Evolutionary conservation across 2,797 vertebrate genomes (phyloP), one percentile per base, ranked within the genome.

Genomic region (Phalloptychus januarius): DNA sequence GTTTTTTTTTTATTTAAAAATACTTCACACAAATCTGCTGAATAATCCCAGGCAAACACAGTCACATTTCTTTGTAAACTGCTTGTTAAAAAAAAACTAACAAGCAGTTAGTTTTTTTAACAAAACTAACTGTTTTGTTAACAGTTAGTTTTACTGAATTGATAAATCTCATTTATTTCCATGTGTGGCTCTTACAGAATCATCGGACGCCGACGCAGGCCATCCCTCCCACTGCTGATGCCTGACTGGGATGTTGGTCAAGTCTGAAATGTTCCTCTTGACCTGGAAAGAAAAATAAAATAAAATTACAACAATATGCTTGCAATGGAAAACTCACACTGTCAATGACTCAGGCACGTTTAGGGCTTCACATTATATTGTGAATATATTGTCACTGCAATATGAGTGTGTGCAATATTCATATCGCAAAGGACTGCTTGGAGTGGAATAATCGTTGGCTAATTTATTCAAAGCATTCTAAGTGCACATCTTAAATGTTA

Each of bases 181-280:
- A 76, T 76, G 40, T 80, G 54, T 72, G 79, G 3, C 23, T 93
- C 97, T 97, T 96, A 99, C 98, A 0, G 97, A 97, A 90, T 99
- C 98, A 0, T 98, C 97, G 42, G 96, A 95, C 58, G 97, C 98
- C 90, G 97, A 96, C 36, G 96, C n/a, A 10, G 98, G 98, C 98
- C 98, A 99, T 74, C 98, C 98, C 36, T 99, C 98, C 98, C 98
- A 99, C 77, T 97, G 82, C 84, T 99, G 98, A 94, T 99, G 97
- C 69, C 98, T 97, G 80, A 99, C 98, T 72, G 97, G 98, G 94
- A 99, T 99, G 88, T 99, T 99, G 16, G 98, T 99, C 92, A 99
- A 95, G 92, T 99, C 98, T 88, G 97, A 99, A 76, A 99, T 93
- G 83, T 99, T 99, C 88, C 98, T 94, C 87, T 99, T 99, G 72